These are phyloP conservation scores for Mechanitis mazaeus DNA, from an alignment of 2,888 invertebrate species.

Conservation along the genomic window DNA sequence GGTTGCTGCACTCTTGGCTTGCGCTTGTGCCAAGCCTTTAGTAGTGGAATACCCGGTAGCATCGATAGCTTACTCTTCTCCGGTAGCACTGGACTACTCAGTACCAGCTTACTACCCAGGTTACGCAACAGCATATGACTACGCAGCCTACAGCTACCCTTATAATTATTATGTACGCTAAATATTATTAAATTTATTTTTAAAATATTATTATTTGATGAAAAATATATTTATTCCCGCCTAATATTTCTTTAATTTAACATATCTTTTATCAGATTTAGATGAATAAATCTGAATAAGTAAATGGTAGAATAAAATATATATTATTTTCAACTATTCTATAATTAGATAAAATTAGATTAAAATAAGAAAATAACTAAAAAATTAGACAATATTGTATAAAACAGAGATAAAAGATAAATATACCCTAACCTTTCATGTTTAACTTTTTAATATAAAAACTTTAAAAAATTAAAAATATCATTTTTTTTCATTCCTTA, in stretches of 20 bases:
- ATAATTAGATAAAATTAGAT: too few relatives aligned
- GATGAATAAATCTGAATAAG: background rate
- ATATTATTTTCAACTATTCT: too few relatives aligned
- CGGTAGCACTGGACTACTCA: constrained; percentile 68
- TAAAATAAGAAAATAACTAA: too few relatives aligned
- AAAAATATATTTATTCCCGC: constrained; percentile 20
- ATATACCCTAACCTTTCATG: too few relatives aligned
- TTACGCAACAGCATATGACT: constrained; percentile 47
- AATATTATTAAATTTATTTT: constrained; percentile 18
- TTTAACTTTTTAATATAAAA: too few relatives aligned
- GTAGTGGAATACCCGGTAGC: constrained; percentile 54
- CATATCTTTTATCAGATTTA: background rate
- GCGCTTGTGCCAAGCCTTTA: constrained; percentile 70
- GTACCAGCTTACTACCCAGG: constrained; percentile 65
- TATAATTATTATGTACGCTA: constrained; percentile 60
- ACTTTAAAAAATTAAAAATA: too few relatives aligned
- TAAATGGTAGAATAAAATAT: too few relatives aligned
- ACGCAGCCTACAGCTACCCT: constrained; percentile 58
- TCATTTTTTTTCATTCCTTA: too few relatives aligned
- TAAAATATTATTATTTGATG: background rate
- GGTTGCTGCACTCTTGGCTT: constrained; percentile 72
- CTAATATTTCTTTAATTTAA: constrained; percentile 3
- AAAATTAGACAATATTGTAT: too few relatives aligned
- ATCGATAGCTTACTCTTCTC: constrained; percentile 57
- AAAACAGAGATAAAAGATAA: too few relatives aligned